phyloP scores from a whole-genome alignment of 2,797 vertebrate genomes.

The Australoheros facetus region DNA sequence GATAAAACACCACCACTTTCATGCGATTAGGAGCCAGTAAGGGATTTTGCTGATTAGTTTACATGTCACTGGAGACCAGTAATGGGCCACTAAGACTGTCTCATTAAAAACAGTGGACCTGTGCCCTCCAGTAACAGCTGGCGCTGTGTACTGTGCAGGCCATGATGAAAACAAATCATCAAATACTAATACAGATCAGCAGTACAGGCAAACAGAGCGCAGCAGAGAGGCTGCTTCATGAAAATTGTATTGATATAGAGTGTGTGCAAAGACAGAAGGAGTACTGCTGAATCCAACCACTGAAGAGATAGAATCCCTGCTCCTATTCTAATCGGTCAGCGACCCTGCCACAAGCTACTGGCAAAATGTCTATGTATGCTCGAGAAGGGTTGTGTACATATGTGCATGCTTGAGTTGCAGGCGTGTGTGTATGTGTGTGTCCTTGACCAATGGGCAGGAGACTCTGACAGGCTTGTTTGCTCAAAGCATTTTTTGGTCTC shows the following conservation, averaged over 20 bases:
- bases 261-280: slow-evolving; percentile 34
- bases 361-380: slow-evolving; percentile 58
- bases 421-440: slow-evolving; percentile 50
- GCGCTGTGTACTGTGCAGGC: slow-evolving; percentile 34
- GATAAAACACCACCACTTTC: slow-evolving; percentile 45
- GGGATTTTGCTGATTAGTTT: slow-evolving; percentile 59
- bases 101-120: slow-evolving; percentile 72
- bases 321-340: slow-evolving; percentile 57
- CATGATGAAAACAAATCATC: slow-evolving; percentile 59
- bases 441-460: slow-evolving; percentile 77
- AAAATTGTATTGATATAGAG: slow-evolving; percentile 46
- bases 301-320: slow-evolving; percentile 51
- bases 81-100: slow-evolving; percentile 67
- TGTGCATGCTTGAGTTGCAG: slow-evolving; percentile 53
- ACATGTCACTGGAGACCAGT: slow-evolving; percentile 67
- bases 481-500: slow-evolving; percentile 59
- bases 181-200: slow-evolving; percentile 58
- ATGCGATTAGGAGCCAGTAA: slow-evolving; percentile 56
- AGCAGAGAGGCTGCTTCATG: slow-evolving; percentile 29
- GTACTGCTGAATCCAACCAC: slow-evolving; percentile 27
- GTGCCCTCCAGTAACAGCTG: slow-evolving; percentile 68
- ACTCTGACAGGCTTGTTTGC: slow-evolving; percentile 72
- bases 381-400: slow-evolving; percentile 52
- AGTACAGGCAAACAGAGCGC: slow-evolving; percentile 30
- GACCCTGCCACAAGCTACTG: slow-evolving; percentile 63